Evolutionary conservation across 2,888 invertebrate species (phyloP).

Genomic region (Eristalis intricaria): DNA sequence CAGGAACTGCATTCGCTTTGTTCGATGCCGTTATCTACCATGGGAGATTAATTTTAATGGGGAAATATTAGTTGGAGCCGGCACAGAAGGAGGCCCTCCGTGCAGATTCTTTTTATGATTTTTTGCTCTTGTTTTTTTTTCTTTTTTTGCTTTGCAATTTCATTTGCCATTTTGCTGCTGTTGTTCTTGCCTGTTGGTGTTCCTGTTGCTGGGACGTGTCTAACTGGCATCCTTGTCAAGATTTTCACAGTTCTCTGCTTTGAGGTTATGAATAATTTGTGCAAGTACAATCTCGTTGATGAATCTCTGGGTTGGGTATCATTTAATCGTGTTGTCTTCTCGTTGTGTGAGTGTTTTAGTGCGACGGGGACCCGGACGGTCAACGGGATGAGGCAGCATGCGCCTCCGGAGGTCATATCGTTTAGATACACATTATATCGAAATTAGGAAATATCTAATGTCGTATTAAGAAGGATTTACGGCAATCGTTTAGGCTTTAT

Average conservation of each 20-base stretch:
- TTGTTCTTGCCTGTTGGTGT: neutral
- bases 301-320: slow-evolving; percentile 6
- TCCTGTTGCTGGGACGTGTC: slow-evolving; percentile 32
- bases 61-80: slow-evolving; percentile 54
- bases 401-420: slow-evolving; percentile 16
- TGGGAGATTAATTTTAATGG: slow-evolving; percentile 68
- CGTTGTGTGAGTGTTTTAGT: neutral
- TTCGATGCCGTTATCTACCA: slow-evolving; percentile 58
- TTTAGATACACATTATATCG: slow-evolving; percentile 31
- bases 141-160: neutral
- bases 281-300: slow-evolving; percentile 29
- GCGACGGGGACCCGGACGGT: neutral
- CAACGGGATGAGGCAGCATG: neutral
- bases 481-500: slow-evolving; percentile 40
- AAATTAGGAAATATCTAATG: slow-evolving; percentile 41
- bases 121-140: neutral
- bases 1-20: slow-evolving; percentile 57
- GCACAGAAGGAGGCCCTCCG: slow-evolving; percentile 9
- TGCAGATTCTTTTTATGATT: slow-evolving; percentile 37
- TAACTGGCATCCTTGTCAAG: slow-evolving; percentile 44
- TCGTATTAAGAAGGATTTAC: slow-evolving; percentile 41
- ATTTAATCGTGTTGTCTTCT: neutral
- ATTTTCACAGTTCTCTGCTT: slow-evolving; percentile 48
- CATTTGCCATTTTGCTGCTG: neutral
- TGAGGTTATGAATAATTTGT: slow-evolving; percentile 59